These are phyloP conservation scores for Torymus auratus DNA, from an alignment of 2,888 invertebrate species.

Conservation along the genomic window DNA sequence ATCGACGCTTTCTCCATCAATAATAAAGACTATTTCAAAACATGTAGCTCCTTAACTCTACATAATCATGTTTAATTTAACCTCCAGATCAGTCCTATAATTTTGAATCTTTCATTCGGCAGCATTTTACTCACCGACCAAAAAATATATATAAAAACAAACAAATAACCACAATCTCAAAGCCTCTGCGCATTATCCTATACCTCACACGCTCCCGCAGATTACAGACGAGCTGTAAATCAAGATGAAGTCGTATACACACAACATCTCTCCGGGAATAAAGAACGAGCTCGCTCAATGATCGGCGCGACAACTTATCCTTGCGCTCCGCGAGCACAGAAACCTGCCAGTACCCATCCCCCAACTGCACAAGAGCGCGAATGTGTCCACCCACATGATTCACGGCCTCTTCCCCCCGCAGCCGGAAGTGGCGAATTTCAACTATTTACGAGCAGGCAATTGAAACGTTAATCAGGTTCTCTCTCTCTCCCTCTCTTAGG, in stretches of 20 bases:
- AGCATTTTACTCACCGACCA: too few relatives aligned
- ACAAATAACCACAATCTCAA: too few relatives aligned
- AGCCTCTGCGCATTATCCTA: too few relatives aligned
- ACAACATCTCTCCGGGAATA: constrained; percentile 21
- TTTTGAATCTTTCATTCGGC: too few relatives aligned
- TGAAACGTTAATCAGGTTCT: constrained; percentile 53
- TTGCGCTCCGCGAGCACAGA: neutral
- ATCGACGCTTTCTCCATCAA: too few relatives aligned
- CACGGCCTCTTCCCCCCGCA: constrained; percentile 10
- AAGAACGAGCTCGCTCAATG: neutral
- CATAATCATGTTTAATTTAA: too few relatives aligned
- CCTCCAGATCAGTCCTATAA: too few relatives aligned
- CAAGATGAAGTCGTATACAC: constrained; percentile 47
- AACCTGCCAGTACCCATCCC: neutral
- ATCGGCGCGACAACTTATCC: constrained; percentile 1
- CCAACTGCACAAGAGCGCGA: constrained; percentile 4
- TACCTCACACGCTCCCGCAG: neutral
- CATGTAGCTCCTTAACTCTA: too few relatives aligned
- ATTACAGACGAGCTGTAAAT: constrained; percentile 44
- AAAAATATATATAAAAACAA: too few relatives aligned
- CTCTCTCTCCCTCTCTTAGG: neutral
- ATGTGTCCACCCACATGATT: constrained; percentile 52
- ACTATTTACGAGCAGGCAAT: constrained; percentile 54
- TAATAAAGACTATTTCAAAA: too few relatives aligned
- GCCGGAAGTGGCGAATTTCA: constrained; percentile 50